These are phyloP conservation scores for Platanista minor DNA, from an alignment of 2,113 vertebrate species.

Conservation along the genomic window DNA sequence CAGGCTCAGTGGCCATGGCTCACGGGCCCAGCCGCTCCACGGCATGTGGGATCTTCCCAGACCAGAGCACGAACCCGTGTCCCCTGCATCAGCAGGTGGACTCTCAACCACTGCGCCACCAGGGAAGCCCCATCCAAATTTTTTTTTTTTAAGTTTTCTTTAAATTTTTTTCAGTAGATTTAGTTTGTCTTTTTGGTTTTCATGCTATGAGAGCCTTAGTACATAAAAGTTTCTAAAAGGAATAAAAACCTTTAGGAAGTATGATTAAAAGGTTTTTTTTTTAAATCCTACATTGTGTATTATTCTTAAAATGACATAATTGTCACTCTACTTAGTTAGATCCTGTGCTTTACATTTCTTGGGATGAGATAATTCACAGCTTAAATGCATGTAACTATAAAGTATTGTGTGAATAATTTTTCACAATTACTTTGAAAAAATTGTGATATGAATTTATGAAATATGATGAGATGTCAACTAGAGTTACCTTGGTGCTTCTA, in stretches of 20 bases:
- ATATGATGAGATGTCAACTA: slow-evolving; percentile 36
- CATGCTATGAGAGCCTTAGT: neutral
- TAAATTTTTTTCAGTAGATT: neutral
- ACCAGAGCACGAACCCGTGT: too few relatives aligned
- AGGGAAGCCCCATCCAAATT: neutral
- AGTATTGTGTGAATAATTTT: neutral
- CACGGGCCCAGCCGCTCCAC: too few relatives aligned
- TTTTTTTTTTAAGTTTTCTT: neutral
- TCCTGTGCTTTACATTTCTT: neutral
- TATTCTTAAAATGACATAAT: neutral
- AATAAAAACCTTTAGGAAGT: neutral
- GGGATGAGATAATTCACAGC: neutral
- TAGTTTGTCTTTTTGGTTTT: neutral
- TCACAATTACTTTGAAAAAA: slow-evolving; percentile 1
- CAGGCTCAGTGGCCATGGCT: too few relatives aligned
- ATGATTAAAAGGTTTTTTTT: neutral
- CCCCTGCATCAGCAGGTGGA: too few relatives aligned
- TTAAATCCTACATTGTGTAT: neutral
- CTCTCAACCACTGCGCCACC: too few relatives aligned
- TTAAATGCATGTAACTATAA: neutral
- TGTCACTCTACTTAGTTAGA: neutral
- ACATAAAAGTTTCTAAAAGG: neutral
- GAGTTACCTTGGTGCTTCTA: slow-evolving; percentile 11
- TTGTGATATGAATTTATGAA: neutral
- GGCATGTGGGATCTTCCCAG: too few relatives aligned